These are phyloP conservation scores for Eleutherodactylus coqui DNA, from an alignment of 2,797 vertebrate genomes.

Conservation along the genomic window DNA sequence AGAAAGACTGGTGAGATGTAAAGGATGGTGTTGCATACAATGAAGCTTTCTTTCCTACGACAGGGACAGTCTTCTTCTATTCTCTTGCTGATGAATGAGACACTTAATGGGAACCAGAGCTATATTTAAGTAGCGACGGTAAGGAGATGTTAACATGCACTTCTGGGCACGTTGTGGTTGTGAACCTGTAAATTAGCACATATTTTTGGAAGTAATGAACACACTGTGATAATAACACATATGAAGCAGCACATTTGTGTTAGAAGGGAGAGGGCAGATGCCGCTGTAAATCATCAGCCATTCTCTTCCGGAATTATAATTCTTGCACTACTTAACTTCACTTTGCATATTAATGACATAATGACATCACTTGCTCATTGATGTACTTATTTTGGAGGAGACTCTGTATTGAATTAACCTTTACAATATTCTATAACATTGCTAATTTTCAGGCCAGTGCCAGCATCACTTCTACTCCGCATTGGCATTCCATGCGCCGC, in stretches of 20 bases:
- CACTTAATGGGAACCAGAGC: not conserved
- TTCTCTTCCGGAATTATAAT: not conserved
- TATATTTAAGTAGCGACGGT: slow-evolving; percentile 17
- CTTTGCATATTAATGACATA: no score
- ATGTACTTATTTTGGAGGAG: no score
- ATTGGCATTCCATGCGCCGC: not conserved
- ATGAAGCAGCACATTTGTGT: not conserved
- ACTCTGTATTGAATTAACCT: not conserved
- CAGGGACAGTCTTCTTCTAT: not conserved
- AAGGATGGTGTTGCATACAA: not conserved
- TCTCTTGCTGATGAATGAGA: not conserved
- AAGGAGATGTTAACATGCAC: slow-evolving; percentile 4
- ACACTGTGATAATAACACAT: slow-evolving; percentile 24
- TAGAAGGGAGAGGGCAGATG: not conserved
- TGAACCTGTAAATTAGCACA: slow-evolving; percentile 16
- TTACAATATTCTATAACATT: not conserved
- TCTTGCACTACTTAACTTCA: no score
- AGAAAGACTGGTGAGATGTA: not conserved
- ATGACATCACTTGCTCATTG: no score
- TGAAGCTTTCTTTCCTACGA: not conserved
- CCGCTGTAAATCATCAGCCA: not conserved
- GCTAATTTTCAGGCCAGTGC: not conserved
- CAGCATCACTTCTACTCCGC: not conserved
- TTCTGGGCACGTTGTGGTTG: slow-evolving; percentile 13
- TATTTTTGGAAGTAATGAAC: slow-evolving; percentile 52